Base-by-base conservation (phyloP, 2,797 vertebrate genomes). In the Silurus aristotelis region DNA sequence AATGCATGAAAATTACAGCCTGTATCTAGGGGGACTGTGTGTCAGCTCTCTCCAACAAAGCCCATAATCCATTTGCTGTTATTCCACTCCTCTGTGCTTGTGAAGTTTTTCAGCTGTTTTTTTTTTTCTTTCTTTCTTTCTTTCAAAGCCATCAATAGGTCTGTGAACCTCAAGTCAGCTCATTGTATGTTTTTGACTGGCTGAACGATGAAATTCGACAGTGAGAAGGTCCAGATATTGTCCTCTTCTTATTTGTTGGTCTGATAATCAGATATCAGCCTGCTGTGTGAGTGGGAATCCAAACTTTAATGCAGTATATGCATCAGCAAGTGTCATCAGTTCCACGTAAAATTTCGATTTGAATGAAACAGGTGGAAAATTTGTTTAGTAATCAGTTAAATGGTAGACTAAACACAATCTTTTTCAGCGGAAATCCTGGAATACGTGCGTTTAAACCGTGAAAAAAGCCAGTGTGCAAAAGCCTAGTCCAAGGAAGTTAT, bases 161-260 rank as follows among this genome's bases (percentile, higher is more conserved):
- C 43, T 56, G 27, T 87, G 83, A 83, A 85, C 88, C 79, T 68
- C 66, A 52, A 20, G 78, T 83, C 14, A 66, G 56, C 88, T 90
- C 66, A 90, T 92, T 89, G 91, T 89, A 84, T 22, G 76, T 85
- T 78, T 87, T 86, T 91, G 92, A 91, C 88, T 88, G 88, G 87
- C 80, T 71, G 89, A 87, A 92, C 90, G 90, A 93, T 92, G 90
- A 89, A 91, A 90, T 71, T 10, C 77, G 73, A 83, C 79, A 78
- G 48, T 68, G 84, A 60, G 68, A 75, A 85, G 81, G 58, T 66
- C 27, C 17, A 38, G 27, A 52, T 80, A 52, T 78, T 75, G 9
- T 5, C 77, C 84, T 85, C 76, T 55, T 10, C 0, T 4, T 46
- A 38, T 79, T 55, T 67, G 22, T 52, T 55, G 25, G 38, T 48